Conservation (phyloP, 2,888 invertebrate genomes). For the Antheraea assamensis region DNA sequence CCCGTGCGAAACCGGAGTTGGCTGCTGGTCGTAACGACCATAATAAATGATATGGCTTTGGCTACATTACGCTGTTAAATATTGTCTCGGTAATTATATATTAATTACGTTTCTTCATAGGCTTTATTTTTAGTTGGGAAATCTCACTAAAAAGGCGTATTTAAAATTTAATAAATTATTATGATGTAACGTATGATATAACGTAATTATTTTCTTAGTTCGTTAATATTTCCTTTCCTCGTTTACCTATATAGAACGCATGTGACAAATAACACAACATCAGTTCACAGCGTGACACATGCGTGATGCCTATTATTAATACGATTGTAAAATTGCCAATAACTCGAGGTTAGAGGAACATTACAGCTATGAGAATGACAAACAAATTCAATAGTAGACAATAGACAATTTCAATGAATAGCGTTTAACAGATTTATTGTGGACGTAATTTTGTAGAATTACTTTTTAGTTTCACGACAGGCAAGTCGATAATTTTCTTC, state of each 20-base stretch:
- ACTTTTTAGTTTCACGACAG: background rate
- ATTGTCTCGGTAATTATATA: no score
- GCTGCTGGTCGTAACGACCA: no score
- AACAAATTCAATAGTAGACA: background rate
- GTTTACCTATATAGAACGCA: background rate
- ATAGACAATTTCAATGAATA: background rate
- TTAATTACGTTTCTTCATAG: no score
- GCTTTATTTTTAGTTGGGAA: no score
- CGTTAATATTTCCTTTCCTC: background rate
- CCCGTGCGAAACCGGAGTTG: no score
- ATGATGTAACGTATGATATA: no score
- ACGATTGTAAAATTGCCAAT: background rate
- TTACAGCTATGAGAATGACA: background rate
- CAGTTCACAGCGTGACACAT: background rate
- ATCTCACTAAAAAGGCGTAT: no score
- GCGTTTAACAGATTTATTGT: background rate
- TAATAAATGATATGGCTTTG: no score
- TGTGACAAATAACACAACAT: background rate
- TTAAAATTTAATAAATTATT: no score
- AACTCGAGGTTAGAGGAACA: background rate
- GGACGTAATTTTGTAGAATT: background rate
- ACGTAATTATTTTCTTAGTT: no score
- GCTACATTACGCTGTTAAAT: no score
- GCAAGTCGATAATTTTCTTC: no score
- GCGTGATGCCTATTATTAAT: background rate